Evolutionary conservation across 2,113 vertebrate genomes (phyloP).

Genomic region (Poecile atricapillus): DNA sequence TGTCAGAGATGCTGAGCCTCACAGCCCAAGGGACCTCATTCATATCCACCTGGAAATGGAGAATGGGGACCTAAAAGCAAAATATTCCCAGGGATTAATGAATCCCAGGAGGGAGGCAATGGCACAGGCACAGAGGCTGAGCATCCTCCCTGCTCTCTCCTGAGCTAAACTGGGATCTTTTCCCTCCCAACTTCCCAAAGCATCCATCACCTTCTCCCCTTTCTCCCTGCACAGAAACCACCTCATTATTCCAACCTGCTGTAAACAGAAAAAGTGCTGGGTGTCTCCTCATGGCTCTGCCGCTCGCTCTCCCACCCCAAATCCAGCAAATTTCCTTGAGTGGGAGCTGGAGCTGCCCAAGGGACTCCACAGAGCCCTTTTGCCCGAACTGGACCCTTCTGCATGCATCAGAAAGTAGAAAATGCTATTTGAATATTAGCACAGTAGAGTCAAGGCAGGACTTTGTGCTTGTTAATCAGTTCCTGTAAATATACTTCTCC

Average conservation of each 20-base stretch:
- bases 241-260: neutral
- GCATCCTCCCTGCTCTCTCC: neutral
- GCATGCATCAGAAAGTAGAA: neutral
- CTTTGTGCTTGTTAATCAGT: neutral
- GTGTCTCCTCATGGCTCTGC: neutral
- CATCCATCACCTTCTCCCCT: neutral
- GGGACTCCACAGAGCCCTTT: neutral
- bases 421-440: neutral
- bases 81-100: neutral
- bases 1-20: neutral
- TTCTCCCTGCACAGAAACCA: neutral
- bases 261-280: rapidly evolving
- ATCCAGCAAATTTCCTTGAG: neutral
- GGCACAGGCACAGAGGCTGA: neutral
- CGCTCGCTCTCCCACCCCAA: rapidly evolving
- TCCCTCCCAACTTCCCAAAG: neutral
- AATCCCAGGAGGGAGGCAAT: neutral
- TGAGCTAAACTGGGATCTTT: neutral
- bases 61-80: neutral
- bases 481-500: neutral
- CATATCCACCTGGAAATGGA: neutral
- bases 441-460: neutral
- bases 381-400: neutral
- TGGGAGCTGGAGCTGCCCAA: neutral
- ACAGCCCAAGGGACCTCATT: neutral